Base-by-base conservation (phyloP, 2,888 invertebrate species). In the Cancer borealis region DNA sequence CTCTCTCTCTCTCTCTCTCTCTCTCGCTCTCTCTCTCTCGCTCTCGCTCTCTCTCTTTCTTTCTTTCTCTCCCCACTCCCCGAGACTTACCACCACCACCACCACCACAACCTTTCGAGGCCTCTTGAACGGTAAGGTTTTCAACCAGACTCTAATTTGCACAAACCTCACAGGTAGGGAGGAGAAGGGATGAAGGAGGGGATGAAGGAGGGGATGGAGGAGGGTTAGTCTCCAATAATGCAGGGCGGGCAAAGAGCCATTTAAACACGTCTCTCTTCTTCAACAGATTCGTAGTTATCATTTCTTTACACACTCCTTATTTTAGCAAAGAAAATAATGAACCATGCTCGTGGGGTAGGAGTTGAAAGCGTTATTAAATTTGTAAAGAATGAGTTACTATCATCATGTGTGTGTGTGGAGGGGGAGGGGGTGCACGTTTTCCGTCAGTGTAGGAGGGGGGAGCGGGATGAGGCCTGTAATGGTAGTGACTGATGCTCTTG, bases 251-350 rank as follows among this genome's bases (percentile, higher is more conserved):
- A 84, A 39, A 84, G 39, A 30, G 39, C 30, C 84, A 84, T 39
- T 84, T 84, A 84, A 84, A 84, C 84, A 84, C 84, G 84, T 26
- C 73, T 73, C 73, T 73, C 73, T 73, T 73, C 73, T 73, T 73
- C n/a, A 26, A n/a, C 73, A 73, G 73, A 73, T 73, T 73, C 73
- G n/a, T 8, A 73, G 26, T 73, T n/a, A 73, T 73, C 73, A 73
- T 73, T 73, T 73, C 73, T 73, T 10, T n/a, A 73, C 73, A n/a
- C 73, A 26, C 26, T 73, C n/a, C 21, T 73, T 73, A 73, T 73
- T 73, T n/a, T 26, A 73, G 5, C n/a, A 73, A 17, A 10, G 73
- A 73, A 73, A 73, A 73, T 73, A 73, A n/a, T 73, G 73, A 73
- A 73, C 60, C 21, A 17, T 73, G 73, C 26, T n/a, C n/a, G n/a